Evolutionary conservation across 2,113 vertebrate genomes (phyloP), one percentile per base, ranked within the genome.

Genomic region (Eudorcas thomsonii): DNA sequence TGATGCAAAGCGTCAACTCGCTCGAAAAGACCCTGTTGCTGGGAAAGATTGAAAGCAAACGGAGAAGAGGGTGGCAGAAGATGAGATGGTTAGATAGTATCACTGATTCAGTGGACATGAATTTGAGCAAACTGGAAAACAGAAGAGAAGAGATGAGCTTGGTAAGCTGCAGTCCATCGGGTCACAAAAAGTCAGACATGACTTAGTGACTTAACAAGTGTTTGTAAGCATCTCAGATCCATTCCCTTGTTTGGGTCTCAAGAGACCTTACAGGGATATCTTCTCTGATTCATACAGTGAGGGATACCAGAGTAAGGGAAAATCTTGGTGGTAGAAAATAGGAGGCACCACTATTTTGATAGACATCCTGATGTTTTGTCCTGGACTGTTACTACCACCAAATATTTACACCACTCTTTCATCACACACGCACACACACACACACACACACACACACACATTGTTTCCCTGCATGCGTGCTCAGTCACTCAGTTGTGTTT

Each of bases 311-410:
- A 16, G 3, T 87, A 5, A 87, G 7, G 10, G 50, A 87, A 59
- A 33, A 2, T n/a, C 28, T 2, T 7, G 19, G 57, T 2, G 12
- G 6, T 45, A 25, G 43, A 7, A 59, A 14, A 43, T 8, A 39
- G 1, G 19, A 6, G 2, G 4, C 52, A 25, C 3, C n/a, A 39
- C 19, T 71, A 5, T 71, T 71, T 36, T 71, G 10, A 39, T 1
- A 39, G 10, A 12, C 19, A 6, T n/a, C 12, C 23, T 17, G 50
- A 16, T 1, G 2, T 33, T 39, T 2, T 8, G 7, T 45, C 36
- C 28, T 83, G 21, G 2, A 39, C 57, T 21, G 23, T 9, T 33
- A 30, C 62, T 45, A n/a, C 54, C 36, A 45, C 16, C 7, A 2
- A 77, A n/a, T 13, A 5, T 36, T 84, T 17, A 2, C 36, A 2